Base-by-base conservation (phyloP, 2,888 invertebrate genomes). In the Ophion costatus region DNA sequence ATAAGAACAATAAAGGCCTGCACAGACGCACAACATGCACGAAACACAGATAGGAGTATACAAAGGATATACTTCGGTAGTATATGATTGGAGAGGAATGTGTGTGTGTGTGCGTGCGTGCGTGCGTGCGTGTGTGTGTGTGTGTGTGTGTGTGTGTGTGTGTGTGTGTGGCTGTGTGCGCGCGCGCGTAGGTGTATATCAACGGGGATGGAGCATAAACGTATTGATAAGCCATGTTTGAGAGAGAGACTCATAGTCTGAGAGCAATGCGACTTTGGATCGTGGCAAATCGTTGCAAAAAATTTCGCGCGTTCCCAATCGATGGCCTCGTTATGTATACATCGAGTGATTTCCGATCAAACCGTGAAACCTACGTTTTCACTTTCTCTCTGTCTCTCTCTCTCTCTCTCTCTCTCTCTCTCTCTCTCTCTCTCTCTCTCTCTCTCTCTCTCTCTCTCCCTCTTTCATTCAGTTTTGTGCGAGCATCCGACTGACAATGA, bases 201-300 rank as follows among this genome's bases (percentile, higher is more conserved):
- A 20, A 33, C 38, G 38, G 74, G 75, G 45, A 71, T 66, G 69
- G 74, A 63, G 80, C 79, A 80, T 71, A 69, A 84, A 74, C 83
- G 71, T 83, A 86, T 84, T 86, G 87, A 88, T 85, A 84, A 86
- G 83, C 81, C 90, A 82, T 81, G 84, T 70, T 10, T 82, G 80
- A 87, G 86, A 85, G 85, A 87, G 83, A 85, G 86, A 85, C 61
- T 80, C 84, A 61, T 71, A 83, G 59, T 70, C 33, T 69, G 70
- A 56, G 0, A 45, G 45, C 42, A 70, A 24, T 63, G 75, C 42
- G 66, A 51, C 59, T 71, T 67, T 63, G 79, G 69, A 70, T 67
- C 66, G 69, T 56, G 57, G 64, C 20, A 22, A 67, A 67, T 42
- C 42, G 22, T 67, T 67, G 67, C 67, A 42, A 42, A 42, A 67